Conservation (phyloP, 2,797 vertebrate genomes). For the Notolepis coatsorum region DNA sequence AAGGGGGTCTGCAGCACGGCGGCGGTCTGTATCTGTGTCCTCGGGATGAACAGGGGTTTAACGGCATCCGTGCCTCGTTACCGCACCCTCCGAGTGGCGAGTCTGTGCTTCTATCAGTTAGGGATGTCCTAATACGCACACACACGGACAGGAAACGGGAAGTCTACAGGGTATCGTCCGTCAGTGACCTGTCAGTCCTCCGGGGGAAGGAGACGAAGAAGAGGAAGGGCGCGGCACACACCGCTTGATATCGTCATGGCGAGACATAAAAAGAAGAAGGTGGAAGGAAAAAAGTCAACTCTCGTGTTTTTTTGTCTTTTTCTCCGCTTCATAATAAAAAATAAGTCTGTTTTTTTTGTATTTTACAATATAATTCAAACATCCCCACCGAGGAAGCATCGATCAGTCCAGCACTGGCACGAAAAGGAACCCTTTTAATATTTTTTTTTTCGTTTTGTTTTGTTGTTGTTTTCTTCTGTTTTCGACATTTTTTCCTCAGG, state of each 20-base stretch:
- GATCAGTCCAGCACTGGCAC: conserved; percentile 90
- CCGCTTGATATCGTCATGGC: conserved; percentile 67
- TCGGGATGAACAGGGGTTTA: conserved; percentile 20
- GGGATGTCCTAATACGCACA: conserved; percentile 69
- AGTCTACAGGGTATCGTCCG: conserved; percentile 64
- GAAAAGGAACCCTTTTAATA: conserved; percentile 66
- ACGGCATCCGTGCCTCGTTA: conserved; percentile 45
- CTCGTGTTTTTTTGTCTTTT: conserved; percentile 82
- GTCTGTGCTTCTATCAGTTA: conserved; percentile 73
- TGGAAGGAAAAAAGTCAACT: conserved; percentile 81
- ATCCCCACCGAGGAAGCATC: conserved; percentile 95
- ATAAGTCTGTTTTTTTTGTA: conserved; percentile 98
- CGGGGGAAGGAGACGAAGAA: conserved; percentile 60
- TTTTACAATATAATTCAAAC: conserved; percentile 99
- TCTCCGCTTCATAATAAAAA: conserved; percentile 96
- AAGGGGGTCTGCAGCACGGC: conserved; percentile 40
- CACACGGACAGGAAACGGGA: conserved; percentile 65
- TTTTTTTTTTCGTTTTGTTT: conserved; percentile 38
- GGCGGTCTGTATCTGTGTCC: conserved; percentile 53
- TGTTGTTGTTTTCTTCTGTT: conserved; percentile 47
- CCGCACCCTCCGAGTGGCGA: conserved; percentile 70
- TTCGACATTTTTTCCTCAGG: conserved; percentile 45
- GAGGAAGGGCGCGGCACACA: conserved; percentile 62
- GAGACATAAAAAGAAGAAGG: conserved; percentile 68
- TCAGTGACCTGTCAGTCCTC: conserved; percentile 60